Conservation (phyloP, 2,797 vertebrate species). For the Rhyacichthys aspro region DNA sequence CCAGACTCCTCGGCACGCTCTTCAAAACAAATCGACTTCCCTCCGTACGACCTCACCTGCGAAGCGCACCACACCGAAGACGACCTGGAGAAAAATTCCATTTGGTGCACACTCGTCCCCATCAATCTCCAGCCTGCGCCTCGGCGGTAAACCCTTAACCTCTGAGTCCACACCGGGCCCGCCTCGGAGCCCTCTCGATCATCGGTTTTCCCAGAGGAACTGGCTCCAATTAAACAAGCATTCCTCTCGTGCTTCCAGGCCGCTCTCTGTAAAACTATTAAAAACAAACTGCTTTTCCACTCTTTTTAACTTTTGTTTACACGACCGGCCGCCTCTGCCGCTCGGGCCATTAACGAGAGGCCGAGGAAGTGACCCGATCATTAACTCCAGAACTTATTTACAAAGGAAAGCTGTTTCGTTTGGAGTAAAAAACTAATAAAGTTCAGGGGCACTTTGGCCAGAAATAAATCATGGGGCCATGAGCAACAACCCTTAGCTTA, state of each 20-base stretch:
- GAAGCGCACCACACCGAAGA: constrained; percentile 17
- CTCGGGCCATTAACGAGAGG: constrained; percentile 31
- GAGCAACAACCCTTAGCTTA: too few relatives aligned
- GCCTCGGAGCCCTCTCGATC: constrained; percentile 57
- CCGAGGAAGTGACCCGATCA: constrained; percentile 25
- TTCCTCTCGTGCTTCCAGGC: constrained; percentile 69
- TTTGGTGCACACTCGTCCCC: constrained; percentile 54
- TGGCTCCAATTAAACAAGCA: constrained; percentile 71
- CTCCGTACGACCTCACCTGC: constrained; percentile 34
- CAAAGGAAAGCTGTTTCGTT: neutral
- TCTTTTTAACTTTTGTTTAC: constrained; percentile 60
- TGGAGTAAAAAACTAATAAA: neutral
- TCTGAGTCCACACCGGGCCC: constrained; percentile 39
- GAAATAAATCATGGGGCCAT: too few relatives aligned
- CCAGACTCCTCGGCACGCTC: neutral
- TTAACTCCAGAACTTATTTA: constrained; percentile 19
- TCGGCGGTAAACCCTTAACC: constrained; percentile 69
- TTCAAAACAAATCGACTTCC: constrained; percentile 48
- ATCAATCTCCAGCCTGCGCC: constrained; percentile 63
- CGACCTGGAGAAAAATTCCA: constrained; percentile 66
- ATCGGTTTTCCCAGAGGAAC: constrained; percentile 51
- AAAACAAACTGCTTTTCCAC: constrained; percentile 19
- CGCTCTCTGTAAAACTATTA: constrained; percentile 57
- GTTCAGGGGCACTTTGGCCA: neutral
- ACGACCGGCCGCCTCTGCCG: constrained; percentile 51